phyloP scores from a whole-genome alignment of 2,888 invertebrate genomes.

The Hydraecia micacea region DNA sequence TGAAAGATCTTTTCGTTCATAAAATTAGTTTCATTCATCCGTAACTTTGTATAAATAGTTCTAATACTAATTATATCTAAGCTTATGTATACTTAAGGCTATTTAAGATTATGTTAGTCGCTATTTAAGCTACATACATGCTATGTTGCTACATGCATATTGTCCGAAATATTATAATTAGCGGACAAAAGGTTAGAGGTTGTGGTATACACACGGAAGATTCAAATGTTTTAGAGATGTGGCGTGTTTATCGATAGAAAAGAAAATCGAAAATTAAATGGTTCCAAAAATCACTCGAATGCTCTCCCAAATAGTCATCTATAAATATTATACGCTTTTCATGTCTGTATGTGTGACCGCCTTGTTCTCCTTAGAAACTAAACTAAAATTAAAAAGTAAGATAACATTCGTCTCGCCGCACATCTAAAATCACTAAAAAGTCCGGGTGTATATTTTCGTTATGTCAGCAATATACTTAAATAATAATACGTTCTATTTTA shows the following conservation, averaged over 20 bases:
- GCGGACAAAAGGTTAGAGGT: slow-evolving; percentile 86
- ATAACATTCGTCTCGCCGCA: background rate
- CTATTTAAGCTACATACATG: slow-evolving; percentile 54
- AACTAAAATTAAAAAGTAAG: background rate
- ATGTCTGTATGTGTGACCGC: background rate
- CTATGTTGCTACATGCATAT: slow-evolving; percentile 57
- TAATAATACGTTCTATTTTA: slow-evolving; percentile 50
- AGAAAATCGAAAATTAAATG: background rate
- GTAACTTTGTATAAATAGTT: background rate
- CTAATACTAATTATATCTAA: slow-evolving; percentile 34
- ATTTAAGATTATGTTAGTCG: slow-evolving; percentile 38
- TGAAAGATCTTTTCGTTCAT: background rate
- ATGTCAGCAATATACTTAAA: slow-evolving; percentile 54
- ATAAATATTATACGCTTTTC: background rate
- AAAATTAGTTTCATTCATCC: slow-evolving; percentile 35
- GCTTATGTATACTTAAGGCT: slow-evolving; percentile 47
- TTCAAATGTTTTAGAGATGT: slow-evolving; percentile 34
- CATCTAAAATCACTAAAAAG: slow-evolving; percentile 33
- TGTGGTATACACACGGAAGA: slow-evolving; percentile 69
- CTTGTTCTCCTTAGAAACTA: background rate
- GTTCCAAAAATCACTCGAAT: background rate
- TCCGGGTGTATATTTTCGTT: slow-evolving; percentile 43
- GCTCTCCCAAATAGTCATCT: background rate
- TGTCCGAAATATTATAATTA: slow-evolving; percentile 60
- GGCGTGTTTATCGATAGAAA: slow-evolving; percentile 20